Conservation (phyloP, 2,113 vertebrate genomes). For the Cavia porcellus region DNA sequence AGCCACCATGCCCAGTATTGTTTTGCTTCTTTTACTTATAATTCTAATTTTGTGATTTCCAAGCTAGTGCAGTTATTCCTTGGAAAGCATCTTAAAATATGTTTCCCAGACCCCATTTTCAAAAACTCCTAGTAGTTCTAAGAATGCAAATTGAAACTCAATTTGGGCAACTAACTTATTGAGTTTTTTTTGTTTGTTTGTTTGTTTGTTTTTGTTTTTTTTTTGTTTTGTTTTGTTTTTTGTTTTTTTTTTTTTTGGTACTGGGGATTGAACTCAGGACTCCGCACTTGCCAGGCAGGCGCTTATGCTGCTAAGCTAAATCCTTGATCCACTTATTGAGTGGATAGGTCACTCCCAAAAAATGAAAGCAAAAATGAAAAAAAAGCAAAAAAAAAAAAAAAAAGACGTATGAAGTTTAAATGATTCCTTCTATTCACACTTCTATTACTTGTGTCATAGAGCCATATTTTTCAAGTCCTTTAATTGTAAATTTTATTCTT, state of each 20-base stretch:
- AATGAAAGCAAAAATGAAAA: conserved; percentile 12
- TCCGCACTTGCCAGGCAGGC: no score
- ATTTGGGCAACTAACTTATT: not conserved
- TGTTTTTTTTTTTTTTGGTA: no score
- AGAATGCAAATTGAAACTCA: not conserved
- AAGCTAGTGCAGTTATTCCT: not conserved
- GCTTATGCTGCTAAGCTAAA: no score
- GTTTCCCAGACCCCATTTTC: not conserved
- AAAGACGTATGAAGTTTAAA: not conserved
- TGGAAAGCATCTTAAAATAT: not conserved
- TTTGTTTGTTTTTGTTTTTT: no score
- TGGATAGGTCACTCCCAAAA: no score
- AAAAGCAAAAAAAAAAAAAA: no score
- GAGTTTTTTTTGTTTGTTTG: no score
- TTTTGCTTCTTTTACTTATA: not conserved
- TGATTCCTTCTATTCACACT: not conserved
- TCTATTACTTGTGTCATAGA: not conserved
- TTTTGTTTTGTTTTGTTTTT: no score
- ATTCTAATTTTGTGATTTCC: not conserved
- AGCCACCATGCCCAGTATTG: no score
- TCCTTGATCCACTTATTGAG: no score
- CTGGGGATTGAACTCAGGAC: no score
- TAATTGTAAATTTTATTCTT: not conserved
- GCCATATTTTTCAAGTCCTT: not conserved
- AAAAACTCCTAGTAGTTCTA: not conserved